phyloP scores from a whole-genome alignment of 2,113 vertebrate species.

The Cephalopholis sonnerati region DNA sequence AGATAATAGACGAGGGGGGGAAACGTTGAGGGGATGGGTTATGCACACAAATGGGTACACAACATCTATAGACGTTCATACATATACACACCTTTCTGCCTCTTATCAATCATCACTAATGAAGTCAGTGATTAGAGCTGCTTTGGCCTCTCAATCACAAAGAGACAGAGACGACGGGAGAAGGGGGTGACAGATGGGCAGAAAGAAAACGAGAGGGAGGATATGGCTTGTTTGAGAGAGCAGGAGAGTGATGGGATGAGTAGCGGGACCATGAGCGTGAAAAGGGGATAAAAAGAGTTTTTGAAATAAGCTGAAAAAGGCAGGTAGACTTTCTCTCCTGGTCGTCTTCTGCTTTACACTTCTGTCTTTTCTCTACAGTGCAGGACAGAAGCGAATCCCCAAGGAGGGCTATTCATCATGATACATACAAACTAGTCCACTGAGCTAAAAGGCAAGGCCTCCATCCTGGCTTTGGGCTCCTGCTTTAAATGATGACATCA shows the following conservation, averaged over 20 bases:
- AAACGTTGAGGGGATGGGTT: background rate
- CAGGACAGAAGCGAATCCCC: slow-evolving; percentile 37
- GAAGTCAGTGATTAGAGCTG: slow-evolving; percentile 70
- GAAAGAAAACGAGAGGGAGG: slow-evolving; percentile 37
- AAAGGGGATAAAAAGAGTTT: slow-evolving; percentile 12
- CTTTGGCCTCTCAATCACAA: slow-evolving; percentile 65
- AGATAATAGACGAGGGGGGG: background rate
- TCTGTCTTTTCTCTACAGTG: slow-evolving; percentile 38
- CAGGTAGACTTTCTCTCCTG: slow-evolving; percentile 31
- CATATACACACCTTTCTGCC: slow-evolving; percentile 42
- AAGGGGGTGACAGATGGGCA: slow-evolving; percentile 9
- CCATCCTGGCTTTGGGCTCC: slow-evolving; percentile 29
- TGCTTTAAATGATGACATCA: slow-evolving; percentile 77
- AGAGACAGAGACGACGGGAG: slow-evolving; percentile 11
- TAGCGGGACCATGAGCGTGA: background rate
- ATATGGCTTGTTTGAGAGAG: slow-evolving; percentile 51
- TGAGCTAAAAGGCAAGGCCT: slow-evolving; percentile 48
- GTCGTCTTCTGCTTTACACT: slow-evolving; percentile 20
- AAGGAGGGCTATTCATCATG: slow-evolving; percentile 65
- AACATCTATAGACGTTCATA: slow-evolving; percentile 29
- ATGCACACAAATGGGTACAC: slow-evolving; percentile 12
- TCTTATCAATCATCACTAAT: slow-evolving; percentile 79
- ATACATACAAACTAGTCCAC: slow-evolving; percentile 35
- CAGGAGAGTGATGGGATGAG: slow-evolving; percentile 34
- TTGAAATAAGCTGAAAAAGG: slow-evolving; percentile 29